Conservation (phyloP, 2,113 vertebrate genomes). For the Pangasianodon gigas region DNA sequence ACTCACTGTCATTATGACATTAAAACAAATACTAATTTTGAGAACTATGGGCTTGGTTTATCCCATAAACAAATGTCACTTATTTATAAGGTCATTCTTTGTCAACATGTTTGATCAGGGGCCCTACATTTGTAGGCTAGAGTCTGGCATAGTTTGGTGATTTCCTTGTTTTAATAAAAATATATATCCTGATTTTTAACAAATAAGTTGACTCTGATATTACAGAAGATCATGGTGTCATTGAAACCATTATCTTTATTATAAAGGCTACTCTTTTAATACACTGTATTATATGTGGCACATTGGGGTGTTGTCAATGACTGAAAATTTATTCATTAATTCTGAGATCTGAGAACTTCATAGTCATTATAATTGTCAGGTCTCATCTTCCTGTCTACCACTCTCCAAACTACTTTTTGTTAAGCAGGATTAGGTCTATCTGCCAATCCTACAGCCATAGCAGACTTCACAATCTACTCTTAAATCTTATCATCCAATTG, state of each 20-base stretch:
- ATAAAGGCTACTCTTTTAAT: neutral
- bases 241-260: neutral
- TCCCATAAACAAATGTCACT: neutral
- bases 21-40: neutral
- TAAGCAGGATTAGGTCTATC: neutral
- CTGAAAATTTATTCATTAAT: neutral
- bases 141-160: neutral
- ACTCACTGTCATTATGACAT: neutral
- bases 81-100: neutral
- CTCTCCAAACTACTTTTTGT: too few relatives aligned
- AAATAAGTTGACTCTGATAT: neutral
- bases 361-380: constrained; percentile 1
- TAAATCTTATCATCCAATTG: neutral
- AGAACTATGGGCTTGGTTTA: neutral
- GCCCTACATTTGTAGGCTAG: neutral
- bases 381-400: neutral
- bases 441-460: neutral
- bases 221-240: neutral
- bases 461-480: neutral
- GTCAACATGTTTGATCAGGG: too few relatives aligned
- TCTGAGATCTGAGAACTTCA: neutral
- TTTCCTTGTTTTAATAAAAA: neutral
- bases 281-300: neutral
- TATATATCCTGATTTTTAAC: neutral
- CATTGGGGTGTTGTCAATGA: neutral